Evolutionary conservation across 2,797 vertebrate genomes (phyloP), one percentile per base, ranked within the genome.

Genomic region (Arnoldichthys spilopterus): DNA sequence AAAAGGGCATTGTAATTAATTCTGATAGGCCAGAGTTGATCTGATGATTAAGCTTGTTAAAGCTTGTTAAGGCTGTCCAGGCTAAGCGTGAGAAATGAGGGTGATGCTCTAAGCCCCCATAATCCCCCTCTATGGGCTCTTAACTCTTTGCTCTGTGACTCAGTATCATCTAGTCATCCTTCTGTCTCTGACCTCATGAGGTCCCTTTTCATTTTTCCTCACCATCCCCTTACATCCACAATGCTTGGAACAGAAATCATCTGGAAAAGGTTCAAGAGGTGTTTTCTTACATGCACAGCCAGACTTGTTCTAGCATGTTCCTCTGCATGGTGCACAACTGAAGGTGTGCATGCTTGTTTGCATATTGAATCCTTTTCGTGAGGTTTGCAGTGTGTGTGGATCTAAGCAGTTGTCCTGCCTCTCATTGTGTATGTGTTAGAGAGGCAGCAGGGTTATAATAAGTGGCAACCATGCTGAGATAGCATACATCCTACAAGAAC

Each of bases 1-100:
- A 2, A 18, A 43, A 4, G 30, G 0, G n/a, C 3, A 8, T 51
- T 15, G 18, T 70, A 75, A 82, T 74, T 63, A 74, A 75, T 71
- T 75, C 58, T 11, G 72, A 71, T 66, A 51, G 76, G 45, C 64
- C 32, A 1, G 32, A 73, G 75, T 59, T 72, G 61, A 81, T 78
- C 61, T 76, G 47, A 54, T 28, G 68, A 81, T 80, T 62, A 77
- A 37, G 62, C 54, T 72, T 62, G 72, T 81, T 74, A 61, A 78
- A 49, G 63, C 78, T 80, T 7, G 56, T 79, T 79, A 79, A 79
- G 72, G 78, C 53, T 51, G 62, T 61, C 72, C 18, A 34, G 70
- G 30, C 62, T 53, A 56, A 68, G 56, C 59, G 13, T 16, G 30
- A 30, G 77, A 66, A 58, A 54, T 1, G 45, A 73, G 47, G 53